Percentiles rank a stretch among this genome's conserved stretches.
Evolutionary conservation across 2,888 invertebrate species (phyloP).

Genomic region (Candidula unifasciata): DNA sequence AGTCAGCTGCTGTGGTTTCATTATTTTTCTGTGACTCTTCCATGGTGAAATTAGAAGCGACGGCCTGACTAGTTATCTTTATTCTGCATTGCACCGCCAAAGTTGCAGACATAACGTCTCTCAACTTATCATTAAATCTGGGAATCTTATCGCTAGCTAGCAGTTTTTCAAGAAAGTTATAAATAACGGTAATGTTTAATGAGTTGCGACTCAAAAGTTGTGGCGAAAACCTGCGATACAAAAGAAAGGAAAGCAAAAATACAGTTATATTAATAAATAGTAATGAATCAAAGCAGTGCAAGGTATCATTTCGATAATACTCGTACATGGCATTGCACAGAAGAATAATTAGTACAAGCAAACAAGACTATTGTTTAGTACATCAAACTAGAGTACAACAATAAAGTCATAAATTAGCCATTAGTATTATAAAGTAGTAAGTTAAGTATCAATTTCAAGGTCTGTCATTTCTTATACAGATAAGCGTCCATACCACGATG

Average conservation of each 20-base stretch:
- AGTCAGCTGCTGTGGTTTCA: not conserved
- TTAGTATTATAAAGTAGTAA: too few relatives aligned
- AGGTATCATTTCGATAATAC: too few relatives aligned
- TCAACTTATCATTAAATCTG: not conserved
- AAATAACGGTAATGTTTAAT: not conserved
- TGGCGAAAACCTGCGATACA: not conserved
- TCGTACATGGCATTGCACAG: too few relatives aligned
- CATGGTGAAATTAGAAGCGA: not conserved
- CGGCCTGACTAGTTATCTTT: not conserved
- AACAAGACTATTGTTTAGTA: too few relatives aligned
- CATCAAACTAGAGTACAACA: too few relatives aligned
- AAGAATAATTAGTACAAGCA: too few relatives aligned
- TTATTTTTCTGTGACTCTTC: not conserved
- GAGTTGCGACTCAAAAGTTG: not conserved
- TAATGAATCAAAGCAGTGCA: not conserved
- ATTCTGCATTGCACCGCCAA: slow-evolving; percentile 2
- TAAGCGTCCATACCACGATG: too few relatives aligned
- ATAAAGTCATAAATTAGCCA: too few relatives aligned
- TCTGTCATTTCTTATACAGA: too few relatives aligned
- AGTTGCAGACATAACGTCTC: not conserved
- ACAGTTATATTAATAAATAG: not conserved
- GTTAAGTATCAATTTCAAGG: too few relatives aligned
- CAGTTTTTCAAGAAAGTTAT: not conserved
- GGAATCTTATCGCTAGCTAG: not conserved
- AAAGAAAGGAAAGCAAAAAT: not conserved